Evolutionary conservation across 53 echinoderm and acorn worm genomes (phyloP), one percentile per base, ranked within the genome.

Genomic region (Stichopus horrens): DNA sequence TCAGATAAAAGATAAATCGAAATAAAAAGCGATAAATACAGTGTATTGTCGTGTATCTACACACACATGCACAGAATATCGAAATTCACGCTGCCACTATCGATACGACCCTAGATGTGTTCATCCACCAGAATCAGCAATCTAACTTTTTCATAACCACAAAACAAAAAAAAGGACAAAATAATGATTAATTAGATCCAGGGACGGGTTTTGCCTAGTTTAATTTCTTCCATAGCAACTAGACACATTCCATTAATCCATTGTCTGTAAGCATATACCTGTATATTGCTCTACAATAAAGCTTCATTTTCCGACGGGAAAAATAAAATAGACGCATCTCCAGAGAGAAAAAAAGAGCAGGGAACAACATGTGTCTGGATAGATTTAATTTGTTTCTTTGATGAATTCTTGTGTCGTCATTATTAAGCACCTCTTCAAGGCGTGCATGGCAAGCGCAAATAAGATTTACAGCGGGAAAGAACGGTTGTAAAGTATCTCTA

Each of bases 321-420:
- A 59, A 13, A 16, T 63, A 63, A 63, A 16, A 63, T 13, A 63
- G 63, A 63, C 10, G 10, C 10, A 63, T 10, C 10, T 13, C 10
- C 63, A 63, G 63, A 63, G 4, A 63, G 10, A 63, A 16, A 63
- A 59, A 10, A 63, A 63, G 10, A 63, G 0, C 16, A 63, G 16
- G 10, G 10, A 63, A 63, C 63, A 59, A 13, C 63, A 63, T 16
- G 16, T 63, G 63, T 63, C 63, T 16, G 63, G 10, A 63, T 63
- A 8, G 8, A 63, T 5, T 63, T 63, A 63, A 63, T 63, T 63
- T 63, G 8, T 7, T 53, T 13, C 55, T 78, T 16, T 78, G 54
- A 52, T n/a, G 18, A 78, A 78, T 78, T 78, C 10, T 78, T 78
- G 53, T 55, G 79, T 78, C 79, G 79, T 78, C 16, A 53, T 55